phyloP scores from a whole-genome alignment of 1,140 invertebrate species.

The Drosophila ogumai region DNA sequence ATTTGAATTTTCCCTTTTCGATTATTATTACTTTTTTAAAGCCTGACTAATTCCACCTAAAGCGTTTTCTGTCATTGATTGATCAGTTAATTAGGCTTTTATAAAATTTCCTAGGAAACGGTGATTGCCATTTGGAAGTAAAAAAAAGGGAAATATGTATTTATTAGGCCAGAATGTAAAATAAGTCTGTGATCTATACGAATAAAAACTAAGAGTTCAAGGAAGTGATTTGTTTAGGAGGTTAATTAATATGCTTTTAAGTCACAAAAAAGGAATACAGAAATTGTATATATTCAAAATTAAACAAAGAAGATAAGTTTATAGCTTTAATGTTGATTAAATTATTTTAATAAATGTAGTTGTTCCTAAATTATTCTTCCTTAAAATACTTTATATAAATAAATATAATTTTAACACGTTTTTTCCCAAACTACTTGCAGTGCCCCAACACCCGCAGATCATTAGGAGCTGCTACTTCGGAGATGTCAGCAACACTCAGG shows the following conservation, averaged over 20 bases:
- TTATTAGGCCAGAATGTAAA: not conserved
- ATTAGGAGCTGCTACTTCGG: constrained; percentile 73
- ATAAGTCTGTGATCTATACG: not conserved
- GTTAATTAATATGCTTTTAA: not conserved
- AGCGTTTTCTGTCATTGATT: not conserved
- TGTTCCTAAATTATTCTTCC: no score
- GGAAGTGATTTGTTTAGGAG: not conserved
- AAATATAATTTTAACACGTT: not conserved
- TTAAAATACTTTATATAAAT: not conserved
- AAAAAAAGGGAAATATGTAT: not conserved
- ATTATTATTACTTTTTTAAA: not conserved
- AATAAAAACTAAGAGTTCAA: no score
- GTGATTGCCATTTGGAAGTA: not conserved
- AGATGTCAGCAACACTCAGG: constrained; percentile 53
- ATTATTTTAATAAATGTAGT: no score
- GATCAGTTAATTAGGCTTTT: not conserved
- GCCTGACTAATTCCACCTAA: not conserved
- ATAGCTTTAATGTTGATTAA: no score
- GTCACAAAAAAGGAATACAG: not conserved
- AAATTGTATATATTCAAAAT: no score
- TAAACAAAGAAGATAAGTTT: no score
- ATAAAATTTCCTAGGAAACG: not conserved
- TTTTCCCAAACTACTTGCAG: constrained; percentile 50
- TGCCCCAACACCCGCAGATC: constrained; percentile 53
- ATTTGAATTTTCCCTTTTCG: not conserved